Base-by-base conservation (phyloP, 1,140 invertebrate genomes). In the Odontomachus brunneus region DNA sequence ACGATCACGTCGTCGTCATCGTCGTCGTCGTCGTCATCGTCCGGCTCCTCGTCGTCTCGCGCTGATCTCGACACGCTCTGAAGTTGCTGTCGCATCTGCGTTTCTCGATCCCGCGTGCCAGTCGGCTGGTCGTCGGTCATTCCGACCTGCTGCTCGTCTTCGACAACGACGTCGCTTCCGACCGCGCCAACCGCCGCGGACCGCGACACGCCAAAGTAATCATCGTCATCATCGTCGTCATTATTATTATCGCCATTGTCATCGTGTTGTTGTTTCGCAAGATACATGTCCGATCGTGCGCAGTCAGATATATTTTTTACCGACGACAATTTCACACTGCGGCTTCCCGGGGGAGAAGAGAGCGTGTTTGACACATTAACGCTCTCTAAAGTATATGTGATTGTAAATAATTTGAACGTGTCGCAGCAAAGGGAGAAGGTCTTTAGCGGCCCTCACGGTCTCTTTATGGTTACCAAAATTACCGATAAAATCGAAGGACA, bases 51-150 rank as follows among this genome's bases (percentile, higher is more conserved):
- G n/a, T 91, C 84, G n/a, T 87, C 76, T 2, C 17, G 17, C 24
- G 22, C 75, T 29, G 67, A 89, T 33, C 63, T 89, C 22, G 85
- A 63, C 0, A 66, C 72, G 44, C 86, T 90, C 33, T 49, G 33
- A 12, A 51, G 60, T 51, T 74, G 75, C 4, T 84, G 24, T 57
- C 59, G 66, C 91, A 92, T 92, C 84, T 89, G 84, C 4, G 78
- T 86, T 3, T 75, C 71, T 67, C 78, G 87, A 22, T 81, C 81
- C n/a, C 24, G 55, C 2, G 62, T 84, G 15, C 14, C 63, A 22
- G 66, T 80, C 3, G 29, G 44, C 9, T 33, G 57, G 12, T 3
- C 67, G 24, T 4, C n/a, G 33, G 0, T 55, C 11, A 48, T 33
- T 17, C 29, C 59, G 14, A 19, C 12, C 17, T 17, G 22, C 15